Percentiles rank a stretch among this genome's conserved stretches.
Conservation (phyloP, 2,113 vertebrate species). For the Misgurnus mizolepis region DNA sequence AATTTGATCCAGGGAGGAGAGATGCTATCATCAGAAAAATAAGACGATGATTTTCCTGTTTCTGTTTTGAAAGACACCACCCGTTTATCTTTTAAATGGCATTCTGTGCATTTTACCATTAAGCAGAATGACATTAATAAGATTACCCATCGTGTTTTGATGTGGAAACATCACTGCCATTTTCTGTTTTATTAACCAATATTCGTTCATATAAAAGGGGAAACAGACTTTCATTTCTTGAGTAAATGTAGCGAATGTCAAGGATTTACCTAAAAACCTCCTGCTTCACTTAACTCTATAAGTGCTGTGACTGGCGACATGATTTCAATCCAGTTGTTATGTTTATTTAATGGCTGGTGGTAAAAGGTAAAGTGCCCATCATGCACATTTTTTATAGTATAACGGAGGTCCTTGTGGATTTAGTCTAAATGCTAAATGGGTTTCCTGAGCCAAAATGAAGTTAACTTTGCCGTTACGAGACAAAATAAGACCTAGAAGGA, state of each 20-base stretch:
- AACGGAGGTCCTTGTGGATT: not conserved
- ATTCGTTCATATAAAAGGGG: not conserved
- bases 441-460: not conserved
- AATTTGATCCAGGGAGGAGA: not conserved
- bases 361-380: not conserved
- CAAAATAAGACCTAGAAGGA: too few relatives aligned
- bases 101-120: not conserved
- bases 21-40: too few relatives aligned
- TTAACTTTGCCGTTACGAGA: not conserved
- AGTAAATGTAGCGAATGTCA: not conserved
- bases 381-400: not conserved
- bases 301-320: not conserved
- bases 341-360: not conserved
- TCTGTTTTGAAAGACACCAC: not conserved
- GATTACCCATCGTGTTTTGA: not conserved
- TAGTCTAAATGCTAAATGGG: slow-evolving; percentile 2
- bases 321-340: not conserved
- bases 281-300: slow-evolving; percentile 11
- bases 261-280: not conserved
- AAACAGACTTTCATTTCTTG: not conserved
- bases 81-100: not conserved
- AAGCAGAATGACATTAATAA: not conserved
- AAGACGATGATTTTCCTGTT: not conserved
- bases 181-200: not conserved
- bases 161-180: not conserved